phyloP scores from a whole-genome alignment of 2,797 vertebrate genomes.

The Eulemur mongoz region DNA sequence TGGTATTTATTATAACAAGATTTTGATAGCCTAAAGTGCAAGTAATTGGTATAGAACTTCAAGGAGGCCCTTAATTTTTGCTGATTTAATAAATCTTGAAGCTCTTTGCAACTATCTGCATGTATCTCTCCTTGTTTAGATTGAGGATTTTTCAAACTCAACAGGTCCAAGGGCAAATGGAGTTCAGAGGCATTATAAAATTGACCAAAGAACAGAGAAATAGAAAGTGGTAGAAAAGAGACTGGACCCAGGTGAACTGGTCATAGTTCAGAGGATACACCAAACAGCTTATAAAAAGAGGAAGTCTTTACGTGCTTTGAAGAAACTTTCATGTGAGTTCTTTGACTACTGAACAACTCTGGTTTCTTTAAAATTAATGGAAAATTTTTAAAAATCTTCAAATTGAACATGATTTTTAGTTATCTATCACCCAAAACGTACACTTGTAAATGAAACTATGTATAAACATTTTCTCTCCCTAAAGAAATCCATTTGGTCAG shows the following conservation, averaged over 20 bases:
- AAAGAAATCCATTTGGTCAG: not conserved
- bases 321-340: not conserved
- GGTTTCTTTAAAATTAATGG: not conserved
- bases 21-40: not conserved
- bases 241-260: not conserved
- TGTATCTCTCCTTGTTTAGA: not conserved
- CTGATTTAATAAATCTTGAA: not conserved
- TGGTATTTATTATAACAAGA: not conserved
- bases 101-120: not conserved
- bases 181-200: not conserved
- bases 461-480: not conserved
- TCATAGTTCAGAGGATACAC: not conserved
- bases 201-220: not conserved
- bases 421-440: not conserved
- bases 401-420: not conserved
- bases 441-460: not conserved
- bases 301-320: not conserved
- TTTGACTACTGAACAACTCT: not conserved
- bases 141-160: not conserved
- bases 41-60: not conserved
- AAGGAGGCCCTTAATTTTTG: not conserved
- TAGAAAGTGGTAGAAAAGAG: not conserved
- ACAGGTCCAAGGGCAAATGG: not conserved
- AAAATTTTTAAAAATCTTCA: not conserved
- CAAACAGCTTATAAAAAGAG: not conserved